Percentiles rank a stretch among this genome's conserved stretches.
Evolutionary conservation across 2,888 invertebrate species (phyloP).

Genomic region (Penaeus monodon): DNA sequence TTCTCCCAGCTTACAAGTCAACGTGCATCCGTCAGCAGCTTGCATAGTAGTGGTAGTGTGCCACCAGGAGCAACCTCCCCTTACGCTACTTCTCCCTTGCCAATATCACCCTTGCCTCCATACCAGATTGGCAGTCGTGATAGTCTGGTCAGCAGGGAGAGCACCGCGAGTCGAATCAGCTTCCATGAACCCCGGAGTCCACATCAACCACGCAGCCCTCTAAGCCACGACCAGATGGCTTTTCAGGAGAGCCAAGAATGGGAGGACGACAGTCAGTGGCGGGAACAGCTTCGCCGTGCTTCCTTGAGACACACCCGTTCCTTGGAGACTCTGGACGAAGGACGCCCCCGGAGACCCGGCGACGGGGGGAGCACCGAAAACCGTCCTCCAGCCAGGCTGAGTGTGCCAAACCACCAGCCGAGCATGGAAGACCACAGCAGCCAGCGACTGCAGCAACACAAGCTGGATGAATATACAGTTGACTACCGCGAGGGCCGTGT

Average conservation of each 20-base stretch:
- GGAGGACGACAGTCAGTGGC: conserved; percentile 85
- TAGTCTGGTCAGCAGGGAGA: conserved; percentile 48
- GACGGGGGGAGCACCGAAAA: conserved; percentile 66
- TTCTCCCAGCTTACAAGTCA: conserved; percentile 45
- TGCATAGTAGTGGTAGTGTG: conserved; percentile 52
- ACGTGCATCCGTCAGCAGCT: conserved; percentile 54
- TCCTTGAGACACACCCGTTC: conserved; percentile 76
- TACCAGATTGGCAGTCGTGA: conserved; percentile 50
- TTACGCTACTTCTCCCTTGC: conserved; percentile 51
- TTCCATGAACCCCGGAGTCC: conserved; percentile 40
- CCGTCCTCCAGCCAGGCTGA: conserved; percentile 46
- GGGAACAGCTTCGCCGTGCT: conserved; percentile 82
- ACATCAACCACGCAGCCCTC: conserved; percentile 18
- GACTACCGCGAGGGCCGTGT: conserved; percentile 63
- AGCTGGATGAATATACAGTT: conserved; percentile 63
- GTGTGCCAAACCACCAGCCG: conserved; percentile 42
- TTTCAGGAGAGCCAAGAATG: conserved; percentile 50
- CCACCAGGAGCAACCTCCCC: conserved; percentile 54
- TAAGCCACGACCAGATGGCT: not conserved
- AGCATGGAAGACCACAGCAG: conserved; percentile 25
- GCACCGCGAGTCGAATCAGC: conserved; percentile 45
- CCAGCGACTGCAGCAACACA: conserved; percentile 41
- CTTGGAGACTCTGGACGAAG: conserved; percentile 82
- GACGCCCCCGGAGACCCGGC: conserved; percentile 75
- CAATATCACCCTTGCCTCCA: conserved; percentile 45